Evolutionary conservation across 2,797 vertebrate species (phyloP), one percentile per base, ranked within the genome.

Genomic region (Australoheros facetus): DNA sequence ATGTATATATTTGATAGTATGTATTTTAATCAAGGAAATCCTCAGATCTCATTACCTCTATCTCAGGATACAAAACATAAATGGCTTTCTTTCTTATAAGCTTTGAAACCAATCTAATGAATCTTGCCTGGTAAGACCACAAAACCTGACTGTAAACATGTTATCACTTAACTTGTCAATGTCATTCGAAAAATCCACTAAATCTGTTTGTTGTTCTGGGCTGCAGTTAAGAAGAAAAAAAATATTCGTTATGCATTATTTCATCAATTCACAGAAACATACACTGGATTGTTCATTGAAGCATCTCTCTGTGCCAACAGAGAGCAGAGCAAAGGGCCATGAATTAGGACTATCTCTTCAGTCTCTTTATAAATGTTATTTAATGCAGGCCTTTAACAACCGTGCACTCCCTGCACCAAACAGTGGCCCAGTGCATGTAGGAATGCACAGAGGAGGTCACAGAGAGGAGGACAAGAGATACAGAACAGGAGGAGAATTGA

Each of bases 401-500:
- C 60, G 16, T 45, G 51, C 39, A 21, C 83, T 82, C 80, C 59
- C 60, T 71, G 79, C 32, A 80, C 45, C 79, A 28, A 59, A 57
- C 78, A 73, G 69, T 71, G 84, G 71, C 42, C 26, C 23, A 6
- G 55, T 81, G 75, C 56, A 55, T 88, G 86, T 69, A 76, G 88
- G 85, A 90, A 93, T 91, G 83, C 71, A 60, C 42, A 11, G 64
- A 73, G 21, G 76, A 87, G 91, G 85, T 90, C 82, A 76, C 32
- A 39, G 72, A 55, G 64, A 78, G 80, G 83, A 85, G 90, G 82
- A 79, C 32, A 73, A 14, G 79, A 71, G 73, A 86, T 56, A 75
- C 32, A 3, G 80, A 72, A 28, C 72, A 77, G 64, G 16, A 82
- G 83, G 62, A 81, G 66, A 72, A 82, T 84, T 83, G 79, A 88